These are phyloP conservation scores for Bombus soroeensis DNA, from an alignment of 1,140 invertebrate species.

Conservation along the genomic window DNA sequence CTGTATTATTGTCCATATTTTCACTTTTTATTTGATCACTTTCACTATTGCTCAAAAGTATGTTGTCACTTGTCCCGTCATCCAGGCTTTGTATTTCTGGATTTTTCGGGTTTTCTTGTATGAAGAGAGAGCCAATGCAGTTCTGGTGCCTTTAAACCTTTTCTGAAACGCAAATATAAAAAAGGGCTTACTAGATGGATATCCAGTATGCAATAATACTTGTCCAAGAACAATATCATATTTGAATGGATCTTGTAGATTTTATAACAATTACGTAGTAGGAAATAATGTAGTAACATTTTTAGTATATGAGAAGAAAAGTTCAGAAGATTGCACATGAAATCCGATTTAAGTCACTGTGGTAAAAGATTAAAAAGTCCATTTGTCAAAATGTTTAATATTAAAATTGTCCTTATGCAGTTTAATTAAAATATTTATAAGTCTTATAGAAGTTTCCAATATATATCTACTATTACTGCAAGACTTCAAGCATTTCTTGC, in stretches of 20 bases:
- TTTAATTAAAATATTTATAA: constrained; percentile 49
- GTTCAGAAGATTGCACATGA: constrained; percentile 54
- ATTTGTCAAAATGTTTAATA: constrained; percentile 42
- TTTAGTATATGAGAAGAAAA: constrained; percentile 61
- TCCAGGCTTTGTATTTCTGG: constrained; percentile 45
- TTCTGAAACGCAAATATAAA: constrained; percentile 71
- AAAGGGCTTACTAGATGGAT: constrained; percentile 58
- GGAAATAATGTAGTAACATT: constrained; percentile 60
- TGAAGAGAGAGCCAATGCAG: constrained; percentile 32
- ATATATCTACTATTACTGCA: constrained; percentile 44
- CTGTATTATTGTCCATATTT: constrained; percentile 80
- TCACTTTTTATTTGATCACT: constrained; percentile 47
- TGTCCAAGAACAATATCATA: constrained; percentile 60
- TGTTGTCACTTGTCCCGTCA: constrained; percentile 18
- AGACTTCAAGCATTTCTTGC: constrained; percentile 27
- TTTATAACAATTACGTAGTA: constrained; percentile 62
- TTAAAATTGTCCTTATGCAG: constrained; percentile 51
- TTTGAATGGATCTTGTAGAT: constrained; percentile 64
- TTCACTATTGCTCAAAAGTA: constrained; percentile 48
- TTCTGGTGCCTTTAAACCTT: constrained; percentile 57
- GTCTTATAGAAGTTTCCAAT: constrained; percentile 43
- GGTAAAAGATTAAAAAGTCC: constrained; percentile 58
- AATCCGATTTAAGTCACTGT: constrained; percentile 54
- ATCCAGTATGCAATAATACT: constrained; percentile 30
- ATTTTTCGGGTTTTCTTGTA: constrained; percentile 50